These are phyloP conservation scores for Drosophila histrio DNA, from an alignment of 2,888 invertebrate species.

Conservation along the genomic window DNA sequence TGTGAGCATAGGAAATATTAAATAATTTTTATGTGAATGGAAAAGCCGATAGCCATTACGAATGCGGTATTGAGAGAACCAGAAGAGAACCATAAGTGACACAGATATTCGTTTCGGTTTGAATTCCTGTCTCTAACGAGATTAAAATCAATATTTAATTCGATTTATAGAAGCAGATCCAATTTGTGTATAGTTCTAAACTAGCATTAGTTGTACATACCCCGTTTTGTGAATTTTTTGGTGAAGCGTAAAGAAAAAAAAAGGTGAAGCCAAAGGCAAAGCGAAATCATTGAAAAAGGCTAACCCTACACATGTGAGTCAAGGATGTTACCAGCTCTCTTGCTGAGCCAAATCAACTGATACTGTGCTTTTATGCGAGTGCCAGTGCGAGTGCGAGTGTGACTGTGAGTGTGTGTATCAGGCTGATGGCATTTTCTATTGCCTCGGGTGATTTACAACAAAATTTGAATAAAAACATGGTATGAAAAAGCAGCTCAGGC, in stretches of 20 bases:
- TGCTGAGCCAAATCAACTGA: slow-evolving; percentile 24
- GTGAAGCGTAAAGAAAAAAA: neutral
- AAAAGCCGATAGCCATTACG: too few species aligned
- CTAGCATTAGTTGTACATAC: neutral
- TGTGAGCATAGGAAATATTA: too few species aligned
- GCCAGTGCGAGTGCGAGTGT: neutral
- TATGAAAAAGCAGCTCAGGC: slow-evolving; percentile 9
- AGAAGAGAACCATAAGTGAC: too few species aligned
- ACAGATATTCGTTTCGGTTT: too few species aligned
- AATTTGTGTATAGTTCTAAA: too few species aligned
- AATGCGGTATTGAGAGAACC: too few species aligned
- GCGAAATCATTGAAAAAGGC: slow-evolving; percentile 44
- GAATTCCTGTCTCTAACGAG: neutral
- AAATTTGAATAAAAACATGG: slow-evolving; percentile 39
- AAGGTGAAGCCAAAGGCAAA: slow-evolving; percentile 25
- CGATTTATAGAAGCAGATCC: neutral
- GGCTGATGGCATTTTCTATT: slow-evolving; percentile 36
- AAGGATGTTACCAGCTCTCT: slow-evolving; percentile 26
- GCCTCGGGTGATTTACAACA: slow-evolving; percentile 44
- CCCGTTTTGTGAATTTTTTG: neutral
- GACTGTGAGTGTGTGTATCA: slow-evolving; percentile 4
- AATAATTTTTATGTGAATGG: too few species aligned
- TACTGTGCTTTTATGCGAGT: neutral
- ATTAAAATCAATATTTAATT: neutral
- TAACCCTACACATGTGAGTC: slow-evolving; percentile 40